Evolutionary conservation across 2,888 invertebrate genomes (phyloP).

Genomic region (Steinernema scapterisci): DNA sequence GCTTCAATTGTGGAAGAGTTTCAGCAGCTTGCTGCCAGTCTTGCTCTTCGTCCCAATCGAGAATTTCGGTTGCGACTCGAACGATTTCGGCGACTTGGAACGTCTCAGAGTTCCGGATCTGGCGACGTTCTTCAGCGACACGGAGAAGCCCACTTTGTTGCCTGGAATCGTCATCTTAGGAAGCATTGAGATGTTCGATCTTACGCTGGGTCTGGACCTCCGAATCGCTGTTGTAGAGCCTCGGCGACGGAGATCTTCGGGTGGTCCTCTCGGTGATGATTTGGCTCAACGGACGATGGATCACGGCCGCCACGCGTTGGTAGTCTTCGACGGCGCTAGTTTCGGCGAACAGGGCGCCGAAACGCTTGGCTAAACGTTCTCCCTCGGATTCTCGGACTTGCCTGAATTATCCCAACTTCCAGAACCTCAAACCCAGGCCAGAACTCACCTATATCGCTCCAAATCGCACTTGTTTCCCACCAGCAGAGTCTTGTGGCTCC

Average conservation of each 20-base stretch:
- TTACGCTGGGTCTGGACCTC: slow-evolving; percentile 44
- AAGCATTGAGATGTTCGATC: background rate
- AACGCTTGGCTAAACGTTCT: slow-evolving; percentile 49
- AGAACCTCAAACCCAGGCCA: background rate
- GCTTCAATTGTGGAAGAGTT: slow-evolving; percentile 52
- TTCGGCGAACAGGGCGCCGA: slow-evolving; percentile 55
- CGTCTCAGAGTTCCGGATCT: slow-evolving; percentile 34
- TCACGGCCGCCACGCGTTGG: slow-evolving; percentile 47
- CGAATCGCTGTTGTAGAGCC: slow-evolving; percentile 57
- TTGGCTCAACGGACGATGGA: slow-evolving; percentile 41
- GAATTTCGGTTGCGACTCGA: slow-evolving; percentile 48
- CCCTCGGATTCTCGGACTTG: slow-evolving; percentile 59
- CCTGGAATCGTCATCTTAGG: background rate
- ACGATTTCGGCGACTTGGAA: slow-evolving; percentile 46
- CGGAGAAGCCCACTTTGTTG: slow-evolving; percentile 27
- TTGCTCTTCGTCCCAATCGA: slow-evolving; percentile 52
- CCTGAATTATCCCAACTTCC: slow-evolving; percentile 37
- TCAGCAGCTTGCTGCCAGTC: slow-evolving; percentile 55
- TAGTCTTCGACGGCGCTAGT: slow-evolving; percentile 53
- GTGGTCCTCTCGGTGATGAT: slow-evolving; percentile 34
- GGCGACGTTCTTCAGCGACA: slow-evolving; percentile 35
- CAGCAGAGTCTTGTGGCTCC: slow-evolving; percentile 69
- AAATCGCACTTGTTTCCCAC: slow-evolving; percentile 71
- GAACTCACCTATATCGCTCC: slow-evolving; percentile 69
- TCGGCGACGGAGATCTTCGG: slow-evolving; percentile 53